Conservation (phyloP, 2,797 vertebrate species). For the Tadarida brasiliensis region DNA sequence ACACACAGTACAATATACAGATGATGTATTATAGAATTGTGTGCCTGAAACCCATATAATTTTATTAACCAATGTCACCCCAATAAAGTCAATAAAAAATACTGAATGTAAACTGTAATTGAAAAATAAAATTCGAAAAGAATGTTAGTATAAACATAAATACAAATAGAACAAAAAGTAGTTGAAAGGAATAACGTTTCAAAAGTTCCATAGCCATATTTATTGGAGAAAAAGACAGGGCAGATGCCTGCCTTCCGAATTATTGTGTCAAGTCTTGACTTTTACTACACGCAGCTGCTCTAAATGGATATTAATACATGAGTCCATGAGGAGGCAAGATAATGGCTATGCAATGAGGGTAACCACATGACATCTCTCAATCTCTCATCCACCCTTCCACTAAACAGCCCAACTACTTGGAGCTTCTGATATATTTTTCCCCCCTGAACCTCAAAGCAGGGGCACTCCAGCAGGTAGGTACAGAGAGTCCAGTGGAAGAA, state of each 20-base stretch:
- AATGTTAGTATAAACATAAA: background rate
- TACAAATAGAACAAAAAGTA: background rate
- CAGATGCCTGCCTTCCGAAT: slow-evolving; percentile 58
- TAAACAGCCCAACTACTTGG: background rate
- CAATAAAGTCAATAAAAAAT: background rate
- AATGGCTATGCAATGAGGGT: background rate
- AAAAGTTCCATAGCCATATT: background rate
- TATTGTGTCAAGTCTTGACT: slow-evolving; percentile 29
- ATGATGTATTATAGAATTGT: background rate
- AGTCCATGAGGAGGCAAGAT: background rate
- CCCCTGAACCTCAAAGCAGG: background rate
- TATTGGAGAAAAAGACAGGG: slow-evolving; percentile 69
- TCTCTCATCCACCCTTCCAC: background rate
- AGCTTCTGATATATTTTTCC: background rate
- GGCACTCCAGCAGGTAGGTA: background rate
- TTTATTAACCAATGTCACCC: background rate
- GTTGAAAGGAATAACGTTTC: background rate
- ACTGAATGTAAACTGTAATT: background rate
- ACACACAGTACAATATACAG: background rate
- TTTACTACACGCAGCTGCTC: background rate
- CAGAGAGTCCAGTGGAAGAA: background rate
- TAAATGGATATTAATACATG: background rate
- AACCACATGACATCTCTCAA: background rate
- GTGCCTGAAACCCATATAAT: background rate
- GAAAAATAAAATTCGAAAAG: background rate